Percentiles rank a stretch among this genome's conserved stretches.
These are phyloP conservation scores for Amblyraja radiata DNA, from an alignment of 2,797 vertebrate species.

Conservation along the genomic window DNA sequence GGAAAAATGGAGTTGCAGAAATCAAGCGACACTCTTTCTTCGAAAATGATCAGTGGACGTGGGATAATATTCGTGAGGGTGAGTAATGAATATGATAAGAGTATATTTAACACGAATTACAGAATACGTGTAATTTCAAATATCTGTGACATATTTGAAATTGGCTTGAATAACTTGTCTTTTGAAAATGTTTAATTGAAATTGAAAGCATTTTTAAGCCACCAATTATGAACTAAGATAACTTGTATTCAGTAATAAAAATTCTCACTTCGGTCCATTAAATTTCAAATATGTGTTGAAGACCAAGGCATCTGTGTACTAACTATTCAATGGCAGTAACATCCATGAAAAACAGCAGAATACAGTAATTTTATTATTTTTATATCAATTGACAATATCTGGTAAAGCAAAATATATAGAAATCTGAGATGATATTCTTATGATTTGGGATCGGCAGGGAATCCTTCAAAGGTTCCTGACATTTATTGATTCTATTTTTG, in stretches of 20 bases:
- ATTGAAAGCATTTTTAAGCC: not conserved
- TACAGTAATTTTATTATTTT: not conserved
- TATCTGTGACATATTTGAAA: not conserved
- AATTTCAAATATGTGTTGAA: not conserved
- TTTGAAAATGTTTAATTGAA: not conserved
- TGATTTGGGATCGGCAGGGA: not conserved
- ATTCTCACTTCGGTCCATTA: not conserved
- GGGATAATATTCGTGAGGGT: slow-evolving; percentile 93
- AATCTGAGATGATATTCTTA: not conserved
- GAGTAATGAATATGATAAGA: slow-evolving; percentile 51
- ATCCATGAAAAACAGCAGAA: not conserved
- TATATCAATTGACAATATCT: not conserved
- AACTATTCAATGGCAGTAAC: not conserved
- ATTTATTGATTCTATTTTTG: not conserved
- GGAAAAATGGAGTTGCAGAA: slow-evolving; percentile 88
- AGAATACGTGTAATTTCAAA: not conserved
- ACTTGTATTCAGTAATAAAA: not conserved
- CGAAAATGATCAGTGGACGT: slow-evolving; percentile 94
- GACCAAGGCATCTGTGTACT: not conserved
- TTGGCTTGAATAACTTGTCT: not conserved
- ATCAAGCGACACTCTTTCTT: slow-evolving; percentile 93
- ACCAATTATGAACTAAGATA: not conserved
- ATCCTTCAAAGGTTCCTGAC: not conserved
- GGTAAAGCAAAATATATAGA: not conserved
- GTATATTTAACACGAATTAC: not conserved